These are phyloP conservation scores for Bagarius yarrelli DNA, from an alignment of 2,113 vertebrate genomes.

Conservation along the genomic window DNA sequence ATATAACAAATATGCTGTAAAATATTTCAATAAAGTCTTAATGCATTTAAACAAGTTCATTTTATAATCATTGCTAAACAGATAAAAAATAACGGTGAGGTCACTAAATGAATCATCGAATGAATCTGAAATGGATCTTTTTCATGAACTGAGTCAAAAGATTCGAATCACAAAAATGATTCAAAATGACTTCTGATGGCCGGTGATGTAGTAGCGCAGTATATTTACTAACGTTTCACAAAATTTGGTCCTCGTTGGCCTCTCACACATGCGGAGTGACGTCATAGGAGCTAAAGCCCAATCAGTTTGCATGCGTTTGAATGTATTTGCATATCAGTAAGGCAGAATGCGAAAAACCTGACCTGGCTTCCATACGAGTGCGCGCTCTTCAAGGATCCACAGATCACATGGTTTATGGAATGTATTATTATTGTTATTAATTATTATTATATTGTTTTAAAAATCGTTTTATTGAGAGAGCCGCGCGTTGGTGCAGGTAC, in stretches of 20 bases:
- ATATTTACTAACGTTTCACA: too few species aligned
- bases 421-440: neutral
- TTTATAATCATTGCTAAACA: too few species aligned
- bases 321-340: neutral
- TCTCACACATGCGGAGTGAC: neutral
- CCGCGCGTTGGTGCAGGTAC: conserved; percentile 4
- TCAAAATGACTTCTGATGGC: too few species aligned
- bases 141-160: too few species aligned
- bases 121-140: too few species aligned
- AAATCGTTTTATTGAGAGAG: neutral
- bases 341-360: neutral
- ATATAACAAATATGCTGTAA: too few species aligned
- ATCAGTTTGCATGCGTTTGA: neutral
- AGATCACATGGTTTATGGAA: neutral
- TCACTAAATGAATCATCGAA: too few species aligned
- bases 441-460: neutral
- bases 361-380: neutral
- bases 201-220: too few species aligned
- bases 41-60: too few species aligned
- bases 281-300: neutral
- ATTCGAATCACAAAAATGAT: too few species aligned
- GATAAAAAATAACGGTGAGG: too few species aligned
- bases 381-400: neutral
- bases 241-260: neutral
- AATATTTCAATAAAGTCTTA: too few species aligned